phyloP scores from a whole-genome alignment of 2,888 invertebrate genomes.

The Eubasilissa splendida region DNA sequence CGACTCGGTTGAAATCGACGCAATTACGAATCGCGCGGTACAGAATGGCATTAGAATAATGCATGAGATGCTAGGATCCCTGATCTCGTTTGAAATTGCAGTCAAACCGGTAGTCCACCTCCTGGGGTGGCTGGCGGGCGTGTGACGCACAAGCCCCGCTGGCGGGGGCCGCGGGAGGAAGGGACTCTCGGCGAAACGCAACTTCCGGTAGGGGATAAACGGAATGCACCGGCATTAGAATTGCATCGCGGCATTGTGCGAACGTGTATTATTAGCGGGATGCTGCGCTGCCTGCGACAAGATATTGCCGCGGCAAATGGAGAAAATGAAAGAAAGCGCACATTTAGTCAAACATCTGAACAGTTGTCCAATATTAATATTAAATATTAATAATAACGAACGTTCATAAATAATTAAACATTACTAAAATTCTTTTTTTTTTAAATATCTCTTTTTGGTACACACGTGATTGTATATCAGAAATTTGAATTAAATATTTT shows the following conservation, averaged over 20 bases:
- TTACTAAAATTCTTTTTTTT: too few relatives aligned
- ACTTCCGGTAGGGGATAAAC: conserved; percentile 28
- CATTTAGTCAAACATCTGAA: not conserved
- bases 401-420: too few relatives aligned
- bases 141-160: conserved; percentile 22
- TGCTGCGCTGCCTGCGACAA: not conserved
- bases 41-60: conserved; percentile 13
- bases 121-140: not conserved
- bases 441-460: too few relatives aligned
- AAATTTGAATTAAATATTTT: too few relatives aligned
- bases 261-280: conserved; percentile 29
- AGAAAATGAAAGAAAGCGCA: not conserved
- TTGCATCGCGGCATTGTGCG: conserved; percentile 29
- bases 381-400: too few relatives aligned
- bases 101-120: conserved; percentile 25
- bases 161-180: not conserved
- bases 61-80: conserved; percentile 13
- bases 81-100: conserved; percentile 27
- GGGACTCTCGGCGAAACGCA: not conserved
- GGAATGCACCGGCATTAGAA: conserved; percentile 33
- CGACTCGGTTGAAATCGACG: conserved; percentile 16
- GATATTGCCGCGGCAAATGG: not conserved
- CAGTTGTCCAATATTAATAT: too few relatives aligned
- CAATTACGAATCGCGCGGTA: conserved; percentile 10
- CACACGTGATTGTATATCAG: too few relatives aligned